These are phyloP conservation scores for Jordanella pulchra DNA, from an alignment of 2,797 vertebrate genomes.

Conservation along the genomic window DNA sequence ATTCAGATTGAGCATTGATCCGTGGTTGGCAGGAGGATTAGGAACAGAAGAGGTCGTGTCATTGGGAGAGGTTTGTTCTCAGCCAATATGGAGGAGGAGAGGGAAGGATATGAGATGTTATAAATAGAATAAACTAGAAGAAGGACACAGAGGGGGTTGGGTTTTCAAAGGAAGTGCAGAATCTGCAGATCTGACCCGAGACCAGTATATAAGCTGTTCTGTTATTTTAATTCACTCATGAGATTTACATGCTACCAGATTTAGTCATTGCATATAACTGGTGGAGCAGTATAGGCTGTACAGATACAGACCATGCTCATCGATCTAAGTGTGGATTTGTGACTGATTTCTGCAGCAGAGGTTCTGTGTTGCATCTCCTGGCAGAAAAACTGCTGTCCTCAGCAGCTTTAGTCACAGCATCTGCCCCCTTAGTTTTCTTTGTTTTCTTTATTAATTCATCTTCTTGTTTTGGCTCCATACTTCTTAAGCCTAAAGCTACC, in stretches of 20 bases:
- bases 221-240: slow-evolving; percentile 42
- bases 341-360: slow-evolving; percentile 68
- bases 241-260: slow-evolving; percentile 40
- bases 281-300: not conserved
- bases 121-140: slow-evolving; percentile 23
- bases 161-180: slow-evolving; percentile 69
- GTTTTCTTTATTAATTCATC: slow-evolving; percentile 32
- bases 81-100: slow-evolving; percentile 15
- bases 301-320: not conserved
- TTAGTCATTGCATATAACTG: not conserved
- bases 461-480: slow-evolving; percentile 23
- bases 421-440: slow-evolving; percentile 36
- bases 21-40: slow-evolving; percentile 47
- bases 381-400: slow-evolving; percentile 58
- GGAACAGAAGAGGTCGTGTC: slow-evolving; percentile 52
- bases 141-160: slow-evolving; percentile 43
- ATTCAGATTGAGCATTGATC: slow-evolving; percentile 61
- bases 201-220: slow-evolving; percentile 35
- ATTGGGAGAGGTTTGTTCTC: slow-evolving; percentile 45
- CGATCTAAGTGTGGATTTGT: slow-evolving; percentile 6
- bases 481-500: not conserved
- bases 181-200: slow-evolving; percentile 67
- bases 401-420: slow-evolving; percentile 46
- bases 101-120: slow-evolving; percentile 17
- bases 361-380: slow-evolving; percentile 65